Evolutionary conservation across 2,888 invertebrate genomes (phyloP), one percentile per base, ranked within the genome.

Genomic region (Nudaria mundana): DNA sequence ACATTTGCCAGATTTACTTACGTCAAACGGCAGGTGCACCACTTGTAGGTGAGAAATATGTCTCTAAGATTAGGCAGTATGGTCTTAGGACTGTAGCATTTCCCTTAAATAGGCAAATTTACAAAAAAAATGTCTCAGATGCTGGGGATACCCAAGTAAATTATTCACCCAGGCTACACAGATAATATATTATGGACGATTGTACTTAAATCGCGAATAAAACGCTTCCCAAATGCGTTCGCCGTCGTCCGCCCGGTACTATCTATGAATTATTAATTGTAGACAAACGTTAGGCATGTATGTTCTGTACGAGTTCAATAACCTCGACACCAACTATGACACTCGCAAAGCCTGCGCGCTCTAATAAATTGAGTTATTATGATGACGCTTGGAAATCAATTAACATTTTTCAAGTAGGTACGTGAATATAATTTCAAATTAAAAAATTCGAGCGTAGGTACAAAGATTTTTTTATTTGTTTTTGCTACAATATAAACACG

Each of bases 191-290:
- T 24, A 37, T 38, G 46, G 37, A 44, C 35, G 40, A 54, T 54
- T 40, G 42, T n/a, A n/a, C n/a, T n/a, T n/a, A 53, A 53, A 64
- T 62, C 59, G 52, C 45, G 37, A 63, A 71, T 62, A 67, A 40
- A 56, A 40, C 38, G 23, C 50, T 67, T 46, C 58, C 66, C 70
- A 65, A 71, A 75, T 69, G 63, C 66, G 65, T 68, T 71, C 64
- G 69, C 69, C 63, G 66, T 66, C 59, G 66, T 63, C 56, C 60
- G 70, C 63, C n/a, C 66, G 71, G 65, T 73, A 71, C 67, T 64
- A 63, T n/a, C n/a, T 64, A 76, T 80, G 76, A 83, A 83, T 81
- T 82, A 80, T 82, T 80, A 81, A 83, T 81, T 77, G 71, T 74
- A 78, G 71, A 76, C 72, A 72, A 77, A 71, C 71, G 63, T 66